phyloP scores from a whole-genome alignment of 53 echinoderm and acorn worm species.

The Apostichopus leukothele region DNA sequence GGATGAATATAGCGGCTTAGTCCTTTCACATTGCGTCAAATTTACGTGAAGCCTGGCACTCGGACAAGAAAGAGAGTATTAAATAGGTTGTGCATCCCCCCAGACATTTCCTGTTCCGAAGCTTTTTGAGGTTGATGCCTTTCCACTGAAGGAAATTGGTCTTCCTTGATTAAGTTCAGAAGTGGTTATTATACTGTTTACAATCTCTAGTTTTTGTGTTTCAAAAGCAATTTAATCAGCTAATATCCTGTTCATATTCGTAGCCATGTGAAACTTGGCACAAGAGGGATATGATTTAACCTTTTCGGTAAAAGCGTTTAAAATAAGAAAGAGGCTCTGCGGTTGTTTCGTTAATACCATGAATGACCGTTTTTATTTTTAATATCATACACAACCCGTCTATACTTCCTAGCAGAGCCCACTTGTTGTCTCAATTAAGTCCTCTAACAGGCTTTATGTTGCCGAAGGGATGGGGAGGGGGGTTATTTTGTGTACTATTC shows the following conservation, averaged over 20 bases:
- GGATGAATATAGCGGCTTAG: too few relatives aligned
- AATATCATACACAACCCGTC: too few relatives aligned
- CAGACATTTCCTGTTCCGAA: conserved; percentile 22
- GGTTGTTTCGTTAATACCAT: too few relatives aligned
- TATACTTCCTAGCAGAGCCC: too few relatives aligned
- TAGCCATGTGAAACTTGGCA: neutral
- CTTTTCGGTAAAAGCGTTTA: too few relatives aligned
- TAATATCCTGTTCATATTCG: neutral
- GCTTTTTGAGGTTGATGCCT: neutral
- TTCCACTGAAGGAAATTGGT: conserved; percentile 33
- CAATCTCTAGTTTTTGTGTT: neutral
- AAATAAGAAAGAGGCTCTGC: too few relatives aligned
- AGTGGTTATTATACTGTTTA: neutral
- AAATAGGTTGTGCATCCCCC: conserved; percentile 16
- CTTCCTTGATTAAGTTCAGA: conserved; percentile 19
- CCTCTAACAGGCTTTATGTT: too few relatives aligned
- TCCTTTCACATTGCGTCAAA: neutral
- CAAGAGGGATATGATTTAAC: neutral
- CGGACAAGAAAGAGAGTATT: neutral
- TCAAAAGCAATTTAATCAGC: neutral
- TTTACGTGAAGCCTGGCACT: neutral
- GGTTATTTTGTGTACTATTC: too few relatives aligned
- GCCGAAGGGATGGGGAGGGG: too few relatives aligned
- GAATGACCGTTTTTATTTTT: too few relatives aligned
- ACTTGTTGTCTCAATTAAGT: too few relatives aligned